Evolutionary conservation across 2,797 vertebrate species (phyloP).

Genomic region (Morelia viridis): DNA sequence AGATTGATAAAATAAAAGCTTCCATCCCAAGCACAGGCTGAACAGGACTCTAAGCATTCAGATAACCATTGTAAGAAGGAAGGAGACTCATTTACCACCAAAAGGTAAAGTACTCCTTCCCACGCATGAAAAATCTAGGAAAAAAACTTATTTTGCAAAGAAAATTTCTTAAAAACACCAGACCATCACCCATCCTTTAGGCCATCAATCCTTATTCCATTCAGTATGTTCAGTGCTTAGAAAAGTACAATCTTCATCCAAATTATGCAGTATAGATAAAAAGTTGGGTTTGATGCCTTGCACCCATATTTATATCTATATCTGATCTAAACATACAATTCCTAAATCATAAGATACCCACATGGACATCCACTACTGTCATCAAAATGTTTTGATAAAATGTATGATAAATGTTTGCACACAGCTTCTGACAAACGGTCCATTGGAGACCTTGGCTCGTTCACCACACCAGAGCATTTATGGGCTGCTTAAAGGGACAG

Average conservation of each 20-base stretch:
- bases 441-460: background rate
- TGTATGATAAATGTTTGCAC: background rate
- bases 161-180: background rate
- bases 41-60: background rate
- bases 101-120: background rate
- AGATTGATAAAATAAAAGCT: background rate
- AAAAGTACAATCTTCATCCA: background rate
- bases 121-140: background rate
- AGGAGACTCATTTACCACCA: background rate
- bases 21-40: background rate
- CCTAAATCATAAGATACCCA: background rate
- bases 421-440: background rate
- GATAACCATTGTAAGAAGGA: background rate
- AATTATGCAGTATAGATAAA: background rate
- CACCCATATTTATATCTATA: background rate
- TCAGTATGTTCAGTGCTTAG: background rate
- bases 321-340: background rate
- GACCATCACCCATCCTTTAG: background rate
- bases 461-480: background rate
- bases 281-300: background rate
- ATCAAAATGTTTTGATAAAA: background rate
- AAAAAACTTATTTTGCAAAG: background rate
- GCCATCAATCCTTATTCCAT: background rate
- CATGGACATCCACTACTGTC: background rate
- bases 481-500: constrained; percentile 2